Conservation (phyloP, 2,797 vertebrate species). For the Melanotaenia nigrans region DNA sequence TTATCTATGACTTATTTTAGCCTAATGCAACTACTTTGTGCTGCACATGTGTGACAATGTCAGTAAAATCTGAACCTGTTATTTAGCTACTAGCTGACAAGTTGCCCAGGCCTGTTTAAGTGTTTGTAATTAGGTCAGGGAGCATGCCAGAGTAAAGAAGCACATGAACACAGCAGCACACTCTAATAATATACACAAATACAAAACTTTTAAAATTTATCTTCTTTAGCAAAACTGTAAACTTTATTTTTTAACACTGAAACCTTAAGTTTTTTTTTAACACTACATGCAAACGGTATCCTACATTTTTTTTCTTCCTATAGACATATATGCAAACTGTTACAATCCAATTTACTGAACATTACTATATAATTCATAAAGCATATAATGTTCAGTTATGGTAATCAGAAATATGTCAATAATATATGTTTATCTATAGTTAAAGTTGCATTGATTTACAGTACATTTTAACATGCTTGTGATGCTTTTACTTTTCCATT, state of each 20-base stretch:
- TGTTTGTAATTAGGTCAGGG: constrained; percentile 48
- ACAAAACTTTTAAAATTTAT: neutral
- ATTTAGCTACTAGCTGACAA: constrained; percentile 40
- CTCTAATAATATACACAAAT: neutral
- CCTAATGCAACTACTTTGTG: neutral
- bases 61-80: constrained; percentile 46
- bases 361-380: neutral
- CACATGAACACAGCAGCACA: neutral
- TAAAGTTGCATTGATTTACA: neutral
- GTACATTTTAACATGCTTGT: neutral
- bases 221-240: neutral
- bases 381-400: neutral
- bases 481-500: neutral
- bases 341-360: neutral
- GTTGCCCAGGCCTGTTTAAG: constrained; percentile 50
- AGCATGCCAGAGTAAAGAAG: constrained; percentile 24
- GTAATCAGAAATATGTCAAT: neutral
- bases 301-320: neutral
- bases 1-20: neutral
- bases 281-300: neutral
- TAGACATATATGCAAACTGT: neutral
- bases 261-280: neutral
- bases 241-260: neutral
- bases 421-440: neutral
- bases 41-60: constrained; percentile 6